phyloP scores from a whole-genome alignment of 1,140 invertebrate species.

The Drosophila nasuta region DNA sequence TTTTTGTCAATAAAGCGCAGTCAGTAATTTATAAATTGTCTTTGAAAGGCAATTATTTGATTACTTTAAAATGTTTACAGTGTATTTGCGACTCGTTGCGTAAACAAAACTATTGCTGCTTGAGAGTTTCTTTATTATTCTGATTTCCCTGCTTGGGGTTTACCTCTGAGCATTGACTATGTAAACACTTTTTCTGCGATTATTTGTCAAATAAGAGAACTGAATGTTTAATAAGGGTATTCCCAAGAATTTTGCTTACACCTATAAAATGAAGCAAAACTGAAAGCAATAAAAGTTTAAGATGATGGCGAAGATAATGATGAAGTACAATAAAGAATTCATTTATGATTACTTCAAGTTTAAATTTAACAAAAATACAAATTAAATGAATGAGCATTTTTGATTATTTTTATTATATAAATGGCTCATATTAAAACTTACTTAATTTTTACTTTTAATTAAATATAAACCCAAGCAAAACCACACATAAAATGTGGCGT shows the following conservation, averaged over 20 bases:
- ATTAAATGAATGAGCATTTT: neutral
- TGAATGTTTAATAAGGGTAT: constrained; percentile 10
- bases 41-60: too few species aligned
- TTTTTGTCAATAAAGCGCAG: neutral
- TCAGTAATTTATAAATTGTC: too few species aligned
- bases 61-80: neutral
- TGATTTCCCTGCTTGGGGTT: constrained; percentile 1
- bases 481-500: too few species aligned
- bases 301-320: neutral
- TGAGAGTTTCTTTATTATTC: constrained; percentile 5
- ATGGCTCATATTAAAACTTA: too few species aligned
- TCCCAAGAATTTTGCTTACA: neutral
- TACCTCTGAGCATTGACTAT: neutral
- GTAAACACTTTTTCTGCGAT: neutral
- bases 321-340: neutral
- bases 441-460: too few species aligned
- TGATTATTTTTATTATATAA: neutral
- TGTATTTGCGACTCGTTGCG: neutral
- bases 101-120: neutral
- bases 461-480: too few species aligned
- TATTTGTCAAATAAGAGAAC: neutral
- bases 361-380: neutral
- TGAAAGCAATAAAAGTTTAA: neutral
- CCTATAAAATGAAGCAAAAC: neutral
- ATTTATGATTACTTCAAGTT: neutral